Conservation (phyloP, 2,113 vertebrate genomes). For the Campylomormyrus tamandua region DNA sequence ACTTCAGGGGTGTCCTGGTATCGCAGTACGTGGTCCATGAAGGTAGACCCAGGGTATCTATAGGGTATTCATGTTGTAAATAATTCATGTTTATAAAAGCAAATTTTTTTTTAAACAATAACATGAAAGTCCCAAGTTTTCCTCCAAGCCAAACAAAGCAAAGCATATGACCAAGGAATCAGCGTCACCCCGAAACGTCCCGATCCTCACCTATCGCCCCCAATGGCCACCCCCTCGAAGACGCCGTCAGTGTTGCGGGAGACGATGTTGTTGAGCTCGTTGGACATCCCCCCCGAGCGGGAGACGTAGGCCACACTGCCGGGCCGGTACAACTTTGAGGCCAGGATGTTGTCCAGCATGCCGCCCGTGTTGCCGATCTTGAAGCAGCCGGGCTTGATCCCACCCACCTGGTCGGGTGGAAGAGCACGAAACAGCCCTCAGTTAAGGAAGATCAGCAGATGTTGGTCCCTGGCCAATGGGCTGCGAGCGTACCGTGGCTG, state of each 20-base stretch:
- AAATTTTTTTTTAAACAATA: neutral
- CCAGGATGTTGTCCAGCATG: conserved; percentile 96
- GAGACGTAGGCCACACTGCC: conserved; percentile 96
- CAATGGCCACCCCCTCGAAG: conserved; percentile 92
- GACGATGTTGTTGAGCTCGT: conserved; percentile 98
- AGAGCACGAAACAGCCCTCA: neutral
- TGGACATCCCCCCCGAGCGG: conserved; percentile 95
- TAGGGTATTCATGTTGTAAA: neutral
- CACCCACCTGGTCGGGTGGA: conserved; percentile 71
- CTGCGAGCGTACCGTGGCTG: conserved; percentile 73
- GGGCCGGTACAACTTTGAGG: conserved; percentile 90
- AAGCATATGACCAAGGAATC: neutral
- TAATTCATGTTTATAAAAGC: neutral
- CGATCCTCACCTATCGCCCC: conserved; percentile 79
- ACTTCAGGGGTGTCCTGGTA: conserved; percentile 91
- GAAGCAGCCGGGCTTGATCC: conserved; percentile 95
- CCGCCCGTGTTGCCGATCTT: conserved; percentile 97
- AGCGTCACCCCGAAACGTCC: too few relatives aligned
- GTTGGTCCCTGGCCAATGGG: neutral
- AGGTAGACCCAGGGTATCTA: conserved; percentile 93
- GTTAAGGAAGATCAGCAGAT: neutral
- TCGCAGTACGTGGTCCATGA: conserved; percentile 88
- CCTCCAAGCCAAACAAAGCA: neutral
- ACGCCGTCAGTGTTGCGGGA: conserved; percentile 89
- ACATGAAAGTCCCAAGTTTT: neutral